phyloP scores from a whole-genome alignment of 53 echinoderm and acorn worm species.

The Zoroaster sp. region DNA sequence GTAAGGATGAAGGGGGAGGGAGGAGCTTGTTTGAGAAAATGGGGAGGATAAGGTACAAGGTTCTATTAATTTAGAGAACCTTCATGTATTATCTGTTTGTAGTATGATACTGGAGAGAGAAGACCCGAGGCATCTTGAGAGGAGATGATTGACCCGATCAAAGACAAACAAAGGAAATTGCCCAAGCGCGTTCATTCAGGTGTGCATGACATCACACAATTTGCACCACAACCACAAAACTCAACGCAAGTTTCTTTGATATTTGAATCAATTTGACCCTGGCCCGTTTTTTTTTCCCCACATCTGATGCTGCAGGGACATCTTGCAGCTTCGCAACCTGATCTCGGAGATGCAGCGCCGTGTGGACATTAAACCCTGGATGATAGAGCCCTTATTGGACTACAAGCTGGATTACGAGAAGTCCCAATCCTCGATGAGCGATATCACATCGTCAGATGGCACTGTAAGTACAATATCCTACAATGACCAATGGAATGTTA shows the following conservation, averaged over 20 bases:
- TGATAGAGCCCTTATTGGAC: conserved; percentile 88
- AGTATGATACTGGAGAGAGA: conserved; percentile 94
- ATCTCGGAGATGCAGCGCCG: conserved; percentile 92
- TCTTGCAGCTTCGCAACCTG: conserved; percentile 90
- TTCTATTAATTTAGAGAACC: background rate
- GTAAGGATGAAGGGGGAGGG: too few species aligned
- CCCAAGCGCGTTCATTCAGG: too few species aligned
- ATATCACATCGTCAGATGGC: conserved; percentile 73
- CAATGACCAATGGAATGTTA: background rate
- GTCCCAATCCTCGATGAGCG: conserved; percentile 87
- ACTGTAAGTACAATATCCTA: conserved; percentile 27
- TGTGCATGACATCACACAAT: too few species aligned
- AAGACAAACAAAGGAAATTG: too few species aligned
- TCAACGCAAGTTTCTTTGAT: too few species aligned
- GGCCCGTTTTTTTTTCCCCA: too few species aligned
- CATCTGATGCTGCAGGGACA: too few species aligned
- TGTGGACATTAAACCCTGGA: conserved; percentile 98
- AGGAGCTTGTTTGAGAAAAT: too few species aligned
- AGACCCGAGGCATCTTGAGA: conserved; percentile 82
- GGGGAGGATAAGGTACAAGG: background rate
- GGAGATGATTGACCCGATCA: too few species aligned
- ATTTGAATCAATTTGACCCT: too few species aligned
- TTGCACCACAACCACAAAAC: too few species aligned
- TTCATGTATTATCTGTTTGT: conserved; percentile 32
- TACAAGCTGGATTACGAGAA: conserved; percentile 84